These are phyloP conservation scores for Acanthosoma haemorrhoidale DNA, from an alignment of 2,888 invertebrate genomes.

Conservation along the genomic window DNA sequence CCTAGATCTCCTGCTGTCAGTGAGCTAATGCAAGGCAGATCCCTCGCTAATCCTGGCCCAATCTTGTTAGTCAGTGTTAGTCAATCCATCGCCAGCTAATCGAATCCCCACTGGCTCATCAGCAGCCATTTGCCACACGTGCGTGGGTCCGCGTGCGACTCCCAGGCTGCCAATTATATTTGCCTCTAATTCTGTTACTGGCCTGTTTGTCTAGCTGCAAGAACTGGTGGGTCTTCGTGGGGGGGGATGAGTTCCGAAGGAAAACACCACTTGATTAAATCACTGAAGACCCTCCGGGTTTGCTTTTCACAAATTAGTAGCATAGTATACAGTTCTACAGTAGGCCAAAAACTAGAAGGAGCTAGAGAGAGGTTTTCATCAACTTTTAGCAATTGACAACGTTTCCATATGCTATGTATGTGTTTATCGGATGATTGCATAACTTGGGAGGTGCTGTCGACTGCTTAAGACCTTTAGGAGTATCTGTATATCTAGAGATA, in stretches of 20 bases:
- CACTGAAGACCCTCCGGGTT: neutral
- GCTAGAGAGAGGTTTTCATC: no score
- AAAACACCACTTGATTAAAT: neutral
- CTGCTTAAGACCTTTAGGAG: no score
- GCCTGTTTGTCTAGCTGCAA: conserved; percentile 6
- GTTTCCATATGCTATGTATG: no score
- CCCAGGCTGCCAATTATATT: neutral
- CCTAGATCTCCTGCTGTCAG: neutral
- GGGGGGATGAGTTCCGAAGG: neutral
- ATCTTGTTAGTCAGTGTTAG: conserved; percentile 26
- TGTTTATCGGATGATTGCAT: no score
- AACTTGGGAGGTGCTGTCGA: no score
- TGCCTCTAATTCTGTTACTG: neutral
- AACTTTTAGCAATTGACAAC: no score
- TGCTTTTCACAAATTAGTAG: neutral
- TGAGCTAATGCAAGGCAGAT: neutral
- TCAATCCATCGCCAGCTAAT: conserved; percentile 11
- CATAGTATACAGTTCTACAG: neutral
- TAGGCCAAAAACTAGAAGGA: no score
- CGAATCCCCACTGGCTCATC: conserved; percentile 13
- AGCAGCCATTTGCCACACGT: conserved; percentile 18
- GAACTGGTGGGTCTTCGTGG: neutral
- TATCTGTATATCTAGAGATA: no score
- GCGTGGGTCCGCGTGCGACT: neutral
- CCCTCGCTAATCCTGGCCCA: neutral